Evolutionary conservation across 2,113 vertebrate species (phyloP).

Genomic region (Tylochromis polylepis): DNA sequence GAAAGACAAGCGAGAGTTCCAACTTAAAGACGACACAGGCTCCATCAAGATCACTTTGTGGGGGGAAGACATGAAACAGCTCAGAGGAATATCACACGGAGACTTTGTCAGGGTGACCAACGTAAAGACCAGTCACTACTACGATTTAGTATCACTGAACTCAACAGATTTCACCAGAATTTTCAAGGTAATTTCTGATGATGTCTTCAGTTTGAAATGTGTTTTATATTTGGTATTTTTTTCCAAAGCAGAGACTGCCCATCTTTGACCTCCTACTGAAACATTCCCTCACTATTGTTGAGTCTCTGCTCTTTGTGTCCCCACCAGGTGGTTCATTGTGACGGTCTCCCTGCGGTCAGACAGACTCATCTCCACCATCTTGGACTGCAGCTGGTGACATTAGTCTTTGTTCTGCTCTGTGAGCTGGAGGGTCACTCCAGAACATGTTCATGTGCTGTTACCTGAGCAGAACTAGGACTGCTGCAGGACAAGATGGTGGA

Average conservation of each 20-base stretch:
- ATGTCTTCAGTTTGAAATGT: neutral
- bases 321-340: neutral
- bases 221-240: neutral
- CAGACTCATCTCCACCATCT: fast-evolving
- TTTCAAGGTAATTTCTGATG: neutral
- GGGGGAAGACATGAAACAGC: neutral
- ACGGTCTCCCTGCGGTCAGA: neutral
- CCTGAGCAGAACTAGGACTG: neutral
- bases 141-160: neutral
- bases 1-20: neutral
- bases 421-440: neutral
- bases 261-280: neutral
- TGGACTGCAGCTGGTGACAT: neutral
- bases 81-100: neutral
- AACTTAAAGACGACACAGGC: neutral
- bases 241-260: neutral
- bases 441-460: neutral
- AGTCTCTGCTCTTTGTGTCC: neutral
- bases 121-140: fast-evolving
- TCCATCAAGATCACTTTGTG: neutral
- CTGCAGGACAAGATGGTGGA: neutral
- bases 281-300: neutral
- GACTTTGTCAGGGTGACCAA: neutral
- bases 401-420: neutral
- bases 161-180: neutral